phyloP scores from a whole-genome alignment of 2,113 vertebrate species.

The Triplophysa siluroides region DNA sequence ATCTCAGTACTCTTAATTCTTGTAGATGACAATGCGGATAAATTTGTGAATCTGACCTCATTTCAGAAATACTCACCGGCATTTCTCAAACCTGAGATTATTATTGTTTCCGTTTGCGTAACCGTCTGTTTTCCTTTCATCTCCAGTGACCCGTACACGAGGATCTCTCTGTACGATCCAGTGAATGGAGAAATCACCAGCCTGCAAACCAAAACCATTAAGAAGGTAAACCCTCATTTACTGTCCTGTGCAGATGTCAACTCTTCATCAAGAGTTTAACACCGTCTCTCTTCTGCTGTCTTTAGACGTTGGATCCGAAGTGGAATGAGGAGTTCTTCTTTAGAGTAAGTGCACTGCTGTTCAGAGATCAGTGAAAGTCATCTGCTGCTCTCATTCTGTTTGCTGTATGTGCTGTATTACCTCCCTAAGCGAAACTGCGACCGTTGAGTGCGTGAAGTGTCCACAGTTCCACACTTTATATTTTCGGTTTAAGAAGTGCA shows the following conservation, averaged over 20 bases:
- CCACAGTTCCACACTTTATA: no score
- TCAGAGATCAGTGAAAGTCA: not conserved
- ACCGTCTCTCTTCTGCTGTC: slow-evolving; percentile 23
- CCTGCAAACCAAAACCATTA: slow-evolving; percentile 93
- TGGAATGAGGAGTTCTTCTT: slow-evolving; percentile 97
- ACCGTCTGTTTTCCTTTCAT: slow-evolving; percentile 31
- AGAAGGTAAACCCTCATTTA: slow-evolving; percentile 78
- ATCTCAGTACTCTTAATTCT: no score
- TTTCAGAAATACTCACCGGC: not conserved
- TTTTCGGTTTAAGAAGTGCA: no score
- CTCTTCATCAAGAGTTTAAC: not conserved
- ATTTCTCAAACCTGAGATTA: not conserved
- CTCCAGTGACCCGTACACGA: slow-evolving; percentile 92
- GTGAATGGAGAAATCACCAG: slow-evolving; percentile 83
- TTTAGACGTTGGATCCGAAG: slow-evolving; percentile 88
- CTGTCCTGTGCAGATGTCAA: not conserved
- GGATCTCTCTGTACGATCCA: slow-evolving; percentile 88
- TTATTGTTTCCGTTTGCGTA: not conserved
- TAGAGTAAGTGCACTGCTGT: slow-evolving; percentile 79
- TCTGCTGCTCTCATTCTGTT: not conserved
- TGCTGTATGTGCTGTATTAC: not conserved
- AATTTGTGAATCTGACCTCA: not conserved
- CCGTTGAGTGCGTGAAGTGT: no score
- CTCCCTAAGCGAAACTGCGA: no score
- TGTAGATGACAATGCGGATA: not conserved